phyloP scores from a whole-genome alignment of 2,113 vertebrate species.

The Calidris pygmaea region DNA sequence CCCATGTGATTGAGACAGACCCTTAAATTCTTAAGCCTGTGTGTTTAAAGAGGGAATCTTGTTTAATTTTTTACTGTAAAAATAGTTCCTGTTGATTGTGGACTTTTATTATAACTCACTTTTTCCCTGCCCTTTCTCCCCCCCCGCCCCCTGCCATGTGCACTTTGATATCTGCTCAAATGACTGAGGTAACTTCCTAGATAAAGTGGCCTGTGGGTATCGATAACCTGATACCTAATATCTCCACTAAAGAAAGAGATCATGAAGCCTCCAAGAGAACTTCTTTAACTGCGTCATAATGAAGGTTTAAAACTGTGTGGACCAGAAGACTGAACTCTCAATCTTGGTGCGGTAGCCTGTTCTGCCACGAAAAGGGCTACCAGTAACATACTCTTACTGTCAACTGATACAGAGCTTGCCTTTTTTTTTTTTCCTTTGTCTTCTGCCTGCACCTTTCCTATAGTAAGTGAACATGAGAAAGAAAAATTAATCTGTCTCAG shows the following conservation, averaged over 20 bases:
- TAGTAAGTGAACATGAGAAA: not conserved
- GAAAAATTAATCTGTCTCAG: not conserved
- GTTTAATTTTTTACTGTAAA: not conserved
- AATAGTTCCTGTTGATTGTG: not conserved
- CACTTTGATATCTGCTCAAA: not conserved
- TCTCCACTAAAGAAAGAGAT: not conserved
- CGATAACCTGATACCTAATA: not conserved
- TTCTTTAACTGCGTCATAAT: not conserved
- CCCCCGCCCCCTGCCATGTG: accelerated
- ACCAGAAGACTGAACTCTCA: not conserved
- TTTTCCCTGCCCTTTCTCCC: not conserved
- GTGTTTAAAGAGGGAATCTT: not conserved
- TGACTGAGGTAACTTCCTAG: not conserved
- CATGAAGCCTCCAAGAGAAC: not conserved
- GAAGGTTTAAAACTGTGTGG: not conserved
- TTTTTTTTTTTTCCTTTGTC: not conserved
- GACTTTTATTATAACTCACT: not conserved
- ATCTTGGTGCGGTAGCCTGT: not conserved
- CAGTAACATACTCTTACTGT: not conserved
- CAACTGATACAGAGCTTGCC: not conserved
- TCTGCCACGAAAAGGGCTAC: not conserved
- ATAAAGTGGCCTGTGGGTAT: not conserved
- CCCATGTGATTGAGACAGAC: not conserved
- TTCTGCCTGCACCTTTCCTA: not conserved
- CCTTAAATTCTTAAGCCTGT: not conserved